phyloP scores from a whole-genome alignment of 2,797 vertebrate species.

The Tenualosa ilisha region DNA sequence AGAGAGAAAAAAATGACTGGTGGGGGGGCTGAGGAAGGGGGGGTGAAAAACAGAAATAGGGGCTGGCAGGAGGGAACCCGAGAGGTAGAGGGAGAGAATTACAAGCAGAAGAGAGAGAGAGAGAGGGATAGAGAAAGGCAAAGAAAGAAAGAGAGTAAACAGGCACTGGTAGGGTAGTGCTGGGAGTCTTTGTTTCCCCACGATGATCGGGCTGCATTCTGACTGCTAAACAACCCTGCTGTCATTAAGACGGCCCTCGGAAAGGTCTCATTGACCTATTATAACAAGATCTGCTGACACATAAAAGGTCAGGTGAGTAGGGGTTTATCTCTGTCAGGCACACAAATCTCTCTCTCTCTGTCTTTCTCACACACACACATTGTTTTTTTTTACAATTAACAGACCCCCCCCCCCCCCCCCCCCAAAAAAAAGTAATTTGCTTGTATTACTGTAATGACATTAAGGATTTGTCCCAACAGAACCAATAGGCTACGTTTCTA shows the following conservation, averaged over 20 bases:
- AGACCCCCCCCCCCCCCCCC: too few relatives aligned
- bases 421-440: background rate
- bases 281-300: conserved; percentile 42
- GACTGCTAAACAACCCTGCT: conserved; percentile 45
- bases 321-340: conserved; percentile 18
- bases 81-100: background rate
- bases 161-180: background rate
- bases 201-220: conserved; percentile 28
- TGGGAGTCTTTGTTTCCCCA: conserved; percentile 35
- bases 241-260: conserved; percentile 34
- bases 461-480: background rate
- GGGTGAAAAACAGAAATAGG: background rate
- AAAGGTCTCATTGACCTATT: conserved; percentile 57
- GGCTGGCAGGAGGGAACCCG: background rate
- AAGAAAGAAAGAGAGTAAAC: background rate
- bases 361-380: too few relatives aligned
- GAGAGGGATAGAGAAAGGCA: conserved; percentile 30
- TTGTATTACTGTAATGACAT: background rate
- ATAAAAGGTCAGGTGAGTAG: conserved; percentile 50
- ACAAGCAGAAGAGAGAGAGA: conserved; percentile 22
- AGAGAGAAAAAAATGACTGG: background rate
- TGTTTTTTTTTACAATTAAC: too few relatives aligned
- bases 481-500: background rate
- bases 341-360: background rate
- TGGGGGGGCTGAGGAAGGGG: background rate